Conservation (phyloP, 1,140 invertebrate species). For the Platyscapa corneri region DNA sequence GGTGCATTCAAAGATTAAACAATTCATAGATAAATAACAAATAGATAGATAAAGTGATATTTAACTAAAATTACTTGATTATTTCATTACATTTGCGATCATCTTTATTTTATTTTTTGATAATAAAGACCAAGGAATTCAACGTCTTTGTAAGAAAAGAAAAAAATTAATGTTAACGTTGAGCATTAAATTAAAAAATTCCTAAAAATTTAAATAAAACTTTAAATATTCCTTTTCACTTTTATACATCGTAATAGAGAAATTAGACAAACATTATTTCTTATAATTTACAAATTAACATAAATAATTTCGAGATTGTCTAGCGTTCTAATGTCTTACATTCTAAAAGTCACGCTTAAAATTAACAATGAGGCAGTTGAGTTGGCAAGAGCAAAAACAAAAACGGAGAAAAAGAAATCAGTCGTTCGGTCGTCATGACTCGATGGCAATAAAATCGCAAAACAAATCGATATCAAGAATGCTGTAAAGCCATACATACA, state of each 20-base stretch:
- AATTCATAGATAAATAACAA: constrained; percentile 12
- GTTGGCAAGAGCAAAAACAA: constrained; percentile 69
- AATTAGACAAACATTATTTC: not conserved
- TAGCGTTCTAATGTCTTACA: constrained; percentile 49
- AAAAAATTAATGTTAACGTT: not conserved
- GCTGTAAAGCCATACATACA: constrained; percentile 19
- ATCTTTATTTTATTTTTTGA: constrained; percentile 3
- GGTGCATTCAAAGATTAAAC: constrained; percentile 11
- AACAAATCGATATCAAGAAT: constrained; percentile 30
- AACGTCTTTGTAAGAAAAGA: not conserved
- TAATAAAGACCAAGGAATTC: constrained; percentile 8
- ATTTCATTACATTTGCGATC: not conserved
- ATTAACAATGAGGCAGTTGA: constrained; percentile 73
- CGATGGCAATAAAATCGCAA: constrained; percentile 50
- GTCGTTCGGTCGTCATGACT: constrained; percentile 58
- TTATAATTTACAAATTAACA: constrained; percentile 32
- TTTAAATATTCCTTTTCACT: not conserved
- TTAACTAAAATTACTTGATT: constrained; percentile 19
- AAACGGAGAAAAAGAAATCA: constrained; percentile 57
- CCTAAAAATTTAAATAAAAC: not conserved
- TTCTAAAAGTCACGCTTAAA: constrained; percentile 61
- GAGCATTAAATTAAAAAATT: not conserved
- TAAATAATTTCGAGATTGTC: constrained; percentile 47
- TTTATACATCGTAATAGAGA: not conserved
- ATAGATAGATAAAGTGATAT: constrained; percentile 1